phyloP scores from a whole-genome alignment of 2,113 vertebrate species.

The Gobio gobio region DNA sequence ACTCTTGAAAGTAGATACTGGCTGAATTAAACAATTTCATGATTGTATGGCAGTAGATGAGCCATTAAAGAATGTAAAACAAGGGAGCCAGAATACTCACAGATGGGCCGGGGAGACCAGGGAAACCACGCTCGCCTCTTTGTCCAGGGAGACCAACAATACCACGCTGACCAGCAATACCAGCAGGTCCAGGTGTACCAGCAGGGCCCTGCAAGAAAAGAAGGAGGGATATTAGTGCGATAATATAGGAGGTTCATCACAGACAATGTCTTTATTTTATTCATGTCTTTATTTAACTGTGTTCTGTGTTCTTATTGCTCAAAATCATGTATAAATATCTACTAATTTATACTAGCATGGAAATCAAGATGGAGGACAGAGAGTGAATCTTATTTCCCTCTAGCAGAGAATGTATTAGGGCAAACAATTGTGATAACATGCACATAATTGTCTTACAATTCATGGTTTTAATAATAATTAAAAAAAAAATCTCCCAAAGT shows the following conservation, averaged over 20 bases:
- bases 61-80: not conserved
- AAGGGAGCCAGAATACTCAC: constrained; percentile 76
- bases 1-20: constrained; percentile 1
- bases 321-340: not conserved
- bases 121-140: constrained; percentile 94
- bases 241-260: not conserved
- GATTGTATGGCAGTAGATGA: not conserved
- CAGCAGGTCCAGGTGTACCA: constrained; percentile 89
- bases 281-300: not conserved
- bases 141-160: constrained; percentile 92
- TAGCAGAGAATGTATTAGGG: not conserved
- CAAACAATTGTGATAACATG: not conserved
- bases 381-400: not conserved
- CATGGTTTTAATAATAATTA: too few species aligned
- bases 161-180: constrained; percentile 90
- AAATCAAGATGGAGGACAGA: not conserved
- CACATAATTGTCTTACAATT: not conserved
- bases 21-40: not conserved
- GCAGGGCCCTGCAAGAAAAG: constrained; percentile 78
- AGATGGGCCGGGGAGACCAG: constrained; percentile 84
- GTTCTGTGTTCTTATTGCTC: not conserved
- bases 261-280: not conserved
- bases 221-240: not conserved
- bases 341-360: not conserved
- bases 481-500: not conserved